Percentiles rank a stretch among this genome's conserved stretches.
Conservation (phyloP, 2,888 invertebrate genomes). For the Candidula unifasciata region DNA sequence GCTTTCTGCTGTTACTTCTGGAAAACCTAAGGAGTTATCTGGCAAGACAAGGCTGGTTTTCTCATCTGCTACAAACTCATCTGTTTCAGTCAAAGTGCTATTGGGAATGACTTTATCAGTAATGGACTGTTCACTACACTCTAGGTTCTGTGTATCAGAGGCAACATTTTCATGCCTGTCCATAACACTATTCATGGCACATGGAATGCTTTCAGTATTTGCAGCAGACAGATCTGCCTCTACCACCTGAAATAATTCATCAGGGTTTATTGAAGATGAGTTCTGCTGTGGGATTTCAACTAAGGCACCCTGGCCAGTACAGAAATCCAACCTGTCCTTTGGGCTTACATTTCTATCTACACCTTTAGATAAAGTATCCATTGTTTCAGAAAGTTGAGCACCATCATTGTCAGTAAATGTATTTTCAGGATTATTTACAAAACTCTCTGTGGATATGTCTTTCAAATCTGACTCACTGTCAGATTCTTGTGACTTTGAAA, state of each 20-base stretch:
- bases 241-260: not conserved
- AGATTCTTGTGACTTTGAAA: not conserved
- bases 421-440: not conserved
- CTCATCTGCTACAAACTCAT: not conserved
- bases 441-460: not conserved
- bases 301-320: not conserved
- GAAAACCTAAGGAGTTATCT: not conserved
- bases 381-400: not conserved
- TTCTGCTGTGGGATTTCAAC: not conserved
- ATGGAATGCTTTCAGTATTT: not conserved
- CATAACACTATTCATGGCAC: not conserved
- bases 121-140: constrained; percentile 31
- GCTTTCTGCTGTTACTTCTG: not conserved
- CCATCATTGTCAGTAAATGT: constrained; percentile 4
- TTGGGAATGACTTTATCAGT: not conserved
- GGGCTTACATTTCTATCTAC: not conserved
- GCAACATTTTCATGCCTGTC: not conserved
- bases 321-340: not conserved
- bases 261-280: not conserved
- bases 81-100: not conserved
- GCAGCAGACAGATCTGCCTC: not conserved
- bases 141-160: constrained; percentile 27
- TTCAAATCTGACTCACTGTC: not conserved
- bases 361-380: constrained; percentile 39
- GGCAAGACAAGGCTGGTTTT: not conserved